Evolutionary conservation across 2,797 vertebrate genomes (phyloP), one percentile per base, ranked within the genome.

Genomic region (Microcaecilia unicolor): DNA sequence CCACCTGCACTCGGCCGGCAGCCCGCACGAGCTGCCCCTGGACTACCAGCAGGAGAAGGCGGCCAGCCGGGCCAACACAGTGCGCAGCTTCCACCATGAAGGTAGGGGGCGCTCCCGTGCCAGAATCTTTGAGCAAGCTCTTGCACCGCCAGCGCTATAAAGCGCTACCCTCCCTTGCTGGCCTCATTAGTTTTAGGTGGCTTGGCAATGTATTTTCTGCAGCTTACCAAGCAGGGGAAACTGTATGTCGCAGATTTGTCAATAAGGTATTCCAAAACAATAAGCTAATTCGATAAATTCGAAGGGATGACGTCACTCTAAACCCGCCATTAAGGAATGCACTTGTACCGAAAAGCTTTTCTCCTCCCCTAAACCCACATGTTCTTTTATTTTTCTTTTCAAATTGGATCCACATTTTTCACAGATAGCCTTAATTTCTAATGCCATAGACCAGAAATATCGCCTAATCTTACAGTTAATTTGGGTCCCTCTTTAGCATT

Each of bases 41-140:
- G 90, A 89, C 59, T 88, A 63, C 42, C 84, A 86, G 54, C 78
- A 88, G 57, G 91, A 93, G 72, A 80, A 81, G 55, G 88, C 89
- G 15, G 84, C 89, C 74, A 97, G 93, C 85, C 86, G 77, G 44
- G 92, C 93, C 70, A 97, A 94, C 78, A 98, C 92, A 14, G 92
- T 98, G 67, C 86, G 93, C 78, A 96, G 92, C 78, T 97, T 97
- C 82, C 92, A 95, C 76, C 93, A 97, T 45, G 93, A 98, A 93
- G 95, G 95, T 98, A 80, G 78, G 85, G 14, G 4, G 7, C 23
- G 6, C 4, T 6, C 37, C 4, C 30, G 31, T 10, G 28, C 31
- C 2, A 7, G n/a, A n/a, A n/a, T n/a, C n/a, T n/a, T n/a, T 16
- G 29, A 47, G 7, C 22, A 10, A 39, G 44, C 13, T 29, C 37